Percentiles rank a stretch among this genome's conserved stretches.
Conservation (phyloP, 1,140 invertebrate species). For the Radopholus similis region DNA sequence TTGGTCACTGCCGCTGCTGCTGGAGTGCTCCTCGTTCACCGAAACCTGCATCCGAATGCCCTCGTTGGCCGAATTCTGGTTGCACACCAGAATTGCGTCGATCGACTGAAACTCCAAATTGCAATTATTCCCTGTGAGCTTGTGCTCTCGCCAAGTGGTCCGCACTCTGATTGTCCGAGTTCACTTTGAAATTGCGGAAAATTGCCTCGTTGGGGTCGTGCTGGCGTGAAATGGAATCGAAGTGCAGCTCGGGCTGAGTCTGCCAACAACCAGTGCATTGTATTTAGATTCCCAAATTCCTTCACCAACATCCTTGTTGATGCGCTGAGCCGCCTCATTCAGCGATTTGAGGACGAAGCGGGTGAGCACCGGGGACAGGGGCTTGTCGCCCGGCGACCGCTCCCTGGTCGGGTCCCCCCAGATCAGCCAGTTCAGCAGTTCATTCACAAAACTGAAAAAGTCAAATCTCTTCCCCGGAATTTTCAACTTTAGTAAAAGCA, state of each 20-base stretch:
- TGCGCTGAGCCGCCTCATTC: background rate
- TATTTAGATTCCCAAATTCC: background rate
- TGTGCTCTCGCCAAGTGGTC: background rate
- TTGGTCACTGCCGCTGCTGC: background rate
- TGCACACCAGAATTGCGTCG: background rate
- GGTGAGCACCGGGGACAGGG: background rate
- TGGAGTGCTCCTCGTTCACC: background rate
- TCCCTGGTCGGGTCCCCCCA: background rate
- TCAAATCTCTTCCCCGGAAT: background rate
- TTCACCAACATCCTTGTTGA: background rate
- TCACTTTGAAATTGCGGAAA: background rate
- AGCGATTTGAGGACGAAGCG: background rate
- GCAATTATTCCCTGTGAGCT: background rate
- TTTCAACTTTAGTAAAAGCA: no score
- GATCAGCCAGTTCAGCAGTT: background rate
- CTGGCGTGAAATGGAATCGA: background rate
- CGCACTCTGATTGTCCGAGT: background rate
- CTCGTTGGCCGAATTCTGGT: background rate
- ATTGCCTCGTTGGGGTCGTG: background rate
- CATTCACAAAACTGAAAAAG: slow-evolving; percentile 5
- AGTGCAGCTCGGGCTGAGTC: background rate
- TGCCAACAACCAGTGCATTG: background rate
- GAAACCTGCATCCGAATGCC: background rate
- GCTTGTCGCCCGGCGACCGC: background rate
- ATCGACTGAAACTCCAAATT: slow-evolving; percentile 6